A percentile compares a stretch with the other conserved stretches of the same genome.
Conservation (phyloP, 2,797 vertebrate genomes). For the Schizothorax lantsangensis region DNA sequence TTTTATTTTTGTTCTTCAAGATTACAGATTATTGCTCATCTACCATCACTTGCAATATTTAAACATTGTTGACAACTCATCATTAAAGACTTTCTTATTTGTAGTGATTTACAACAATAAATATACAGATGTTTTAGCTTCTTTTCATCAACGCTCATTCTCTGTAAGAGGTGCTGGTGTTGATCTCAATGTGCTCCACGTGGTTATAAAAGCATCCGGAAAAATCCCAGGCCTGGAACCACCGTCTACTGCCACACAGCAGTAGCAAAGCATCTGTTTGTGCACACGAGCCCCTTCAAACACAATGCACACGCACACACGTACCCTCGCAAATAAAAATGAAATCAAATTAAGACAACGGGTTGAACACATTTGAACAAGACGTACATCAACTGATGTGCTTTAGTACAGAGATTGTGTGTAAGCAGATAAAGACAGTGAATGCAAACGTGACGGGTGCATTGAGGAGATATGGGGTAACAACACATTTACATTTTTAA, state of each 20-base stretch:
- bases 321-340: constrained; percentile 9
- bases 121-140: constrained; percentile 81
- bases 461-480: not conserved
- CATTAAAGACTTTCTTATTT: constrained; percentile 73
- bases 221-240: constrained; percentile 68
- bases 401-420: constrained; percentile 39
- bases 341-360: constrained; percentile 58
- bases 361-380: constrained; percentile 56
- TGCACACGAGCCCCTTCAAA: constrained; percentile 43
- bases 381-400: constrained; percentile 44
- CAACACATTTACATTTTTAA: constrained; percentile 34
- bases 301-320: constrained; percentile 39
- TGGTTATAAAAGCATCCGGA: constrained; percentile 58
- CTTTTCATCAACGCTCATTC: constrained; percentile 38
- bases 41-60: constrained; percentile 94
- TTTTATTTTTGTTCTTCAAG: constrained; percentile 87
- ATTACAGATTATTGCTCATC: constrained; percentile 99
- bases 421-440: constrained; percentile 33
- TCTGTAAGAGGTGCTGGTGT: constrained; percentile 89
- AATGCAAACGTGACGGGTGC: constrained; percentile 12
- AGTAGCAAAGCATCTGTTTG: constrained; percentile 52
- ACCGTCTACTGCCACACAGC: constrained; percentile 74
- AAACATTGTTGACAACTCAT: constrained; percentile 85
- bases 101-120: constrained; percentile 83
- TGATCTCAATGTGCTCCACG: constrained; percentile 65